These are phyloP conservation scores for Aphodius sticticus DNA, from an alignment of 2,888 invertebrate genomes.

Conservation along the genomic window DNA sequence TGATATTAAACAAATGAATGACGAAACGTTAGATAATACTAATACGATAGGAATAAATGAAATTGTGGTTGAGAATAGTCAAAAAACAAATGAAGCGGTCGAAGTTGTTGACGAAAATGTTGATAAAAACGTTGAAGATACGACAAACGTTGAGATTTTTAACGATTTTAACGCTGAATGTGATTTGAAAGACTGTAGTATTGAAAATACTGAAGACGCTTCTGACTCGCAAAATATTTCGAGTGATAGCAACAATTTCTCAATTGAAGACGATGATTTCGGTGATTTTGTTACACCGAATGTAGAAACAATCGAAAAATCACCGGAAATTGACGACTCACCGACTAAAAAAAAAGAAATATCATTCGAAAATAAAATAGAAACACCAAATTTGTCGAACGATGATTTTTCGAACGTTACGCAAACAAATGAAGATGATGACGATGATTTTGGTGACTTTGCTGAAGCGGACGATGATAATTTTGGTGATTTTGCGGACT, in stretches of 20 bases:
- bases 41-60: background rate
- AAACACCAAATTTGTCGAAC: background rate
- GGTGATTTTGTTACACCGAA: slow-evolving; percentile 32
- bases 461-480: slow-evolving; percentile 46
- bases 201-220: background rate
- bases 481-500: slow-evolving; percentile 49
- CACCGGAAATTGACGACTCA: background rate
- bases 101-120: slow-evolving; percentile 25
- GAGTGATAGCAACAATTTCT: background rate
- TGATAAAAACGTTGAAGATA: slow-evolving; percentile 20
- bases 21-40: slow-evolving; percentile 16
- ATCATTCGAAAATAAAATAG: background rate
- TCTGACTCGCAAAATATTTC: background rate
- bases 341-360: background rate
- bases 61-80: background rate
- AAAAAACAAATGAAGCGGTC: slow-evolving; percentile 22
- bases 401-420: slow-evolving; percentile 8
- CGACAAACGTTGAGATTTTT: background rate
- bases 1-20: slow-evolving; percentile 20
- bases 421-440: slow-evolving; percentile 13
- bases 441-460: slow-evolving; percentile 36
- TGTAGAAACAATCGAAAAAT: slow-evolving; percentile 8
- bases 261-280: slow-evolving; percentile 35
- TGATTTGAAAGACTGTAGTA: slow-evolving; percentile 9
- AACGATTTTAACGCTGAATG: background rate